Conservation (phyloP, 2,113 vertebrate species). For the Emydura subglobosa region DNA sequence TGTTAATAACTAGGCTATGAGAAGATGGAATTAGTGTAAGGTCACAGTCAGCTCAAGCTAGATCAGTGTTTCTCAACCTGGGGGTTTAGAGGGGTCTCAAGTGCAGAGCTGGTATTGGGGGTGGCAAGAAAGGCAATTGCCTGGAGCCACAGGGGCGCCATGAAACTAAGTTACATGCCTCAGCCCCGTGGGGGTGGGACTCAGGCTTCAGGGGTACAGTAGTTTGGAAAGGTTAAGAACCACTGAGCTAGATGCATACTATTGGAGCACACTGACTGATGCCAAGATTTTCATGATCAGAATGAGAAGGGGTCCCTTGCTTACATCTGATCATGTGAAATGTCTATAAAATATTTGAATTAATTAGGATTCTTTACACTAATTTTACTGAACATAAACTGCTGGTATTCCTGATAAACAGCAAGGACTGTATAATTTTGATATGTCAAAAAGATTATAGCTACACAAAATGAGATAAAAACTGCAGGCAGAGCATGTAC, state of each 20-base stretch:
- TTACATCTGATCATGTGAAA: background rate
- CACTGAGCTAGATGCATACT: background rate
- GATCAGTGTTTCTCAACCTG: too few relatives aligned
- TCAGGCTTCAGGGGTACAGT: too few relatives aligned
- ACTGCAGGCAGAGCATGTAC: slow-evolving; percentile 24
- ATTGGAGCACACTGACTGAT: fast-evolving
- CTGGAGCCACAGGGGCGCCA: too few relatives aligned
- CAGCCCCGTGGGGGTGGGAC: too few relatives aligned
- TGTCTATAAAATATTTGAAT: slow-evolving; percentile 17
- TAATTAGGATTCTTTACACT: slow-evolving; percentile 13
- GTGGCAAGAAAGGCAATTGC: too few relatives aligned
- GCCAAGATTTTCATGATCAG: background rate
- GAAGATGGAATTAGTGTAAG: background rate
- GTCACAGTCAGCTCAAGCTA: background rate
- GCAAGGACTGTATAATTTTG: background rate
- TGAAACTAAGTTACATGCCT: too few relatives aligned
- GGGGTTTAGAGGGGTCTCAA: too few relatives aligned
- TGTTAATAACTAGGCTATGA: background rate
- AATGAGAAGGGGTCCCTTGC: background rate
- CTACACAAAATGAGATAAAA: background rate
- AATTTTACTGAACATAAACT: background rate
- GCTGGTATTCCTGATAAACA: background rate
- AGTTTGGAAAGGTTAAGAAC: too few relatives aligned
- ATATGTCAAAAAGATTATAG: background rate
- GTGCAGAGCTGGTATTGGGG: too few relatives aligned